Base-by-base conservation (phyloP, 2,797 vertebrate species). In the Cyprinodon diabolis region DNA sequence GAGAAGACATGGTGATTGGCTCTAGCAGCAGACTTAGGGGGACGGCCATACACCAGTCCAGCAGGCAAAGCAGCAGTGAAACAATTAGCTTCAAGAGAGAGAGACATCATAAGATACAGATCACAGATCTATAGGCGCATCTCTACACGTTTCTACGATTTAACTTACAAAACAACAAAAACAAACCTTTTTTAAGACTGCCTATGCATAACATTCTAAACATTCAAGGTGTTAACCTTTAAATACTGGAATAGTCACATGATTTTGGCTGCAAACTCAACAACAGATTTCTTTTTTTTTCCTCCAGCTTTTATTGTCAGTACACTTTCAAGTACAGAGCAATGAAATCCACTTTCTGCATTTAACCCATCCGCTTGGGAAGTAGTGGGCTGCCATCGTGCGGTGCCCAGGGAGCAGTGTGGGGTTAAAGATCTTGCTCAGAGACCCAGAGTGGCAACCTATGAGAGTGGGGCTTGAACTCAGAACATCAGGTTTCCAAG, bases 21-120 rank as follows among this genome's bases (percentile, higher is more conserved):
- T 97, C 96, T 86, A 99, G 93, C 30, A 99, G 93, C 79, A 95
- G 89, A 75, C 90, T 96, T 87, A 98, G 75, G 0, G 98, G 97
- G 70, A 99, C 90, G 0, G 96, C 95, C 97, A 99, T 99, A 89
- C 97, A 99, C 98, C 98, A 99, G 88, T 99, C 98, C 96, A 99
- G 89, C 80, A 99, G 89, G 85, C 98, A 99, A 60, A 99, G 96
- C 45, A 99, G 94, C 84, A 99, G 90, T 0, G 98, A 98, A 79
- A 99, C 97, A 87, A 99, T 96, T 84, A 99, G 95, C 98, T 99
- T 86, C 63, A 84, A 85, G 84, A 15, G 55, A 14, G 37, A 74
- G 54, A 48, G 56, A 60, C 12, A 57, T 49, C 0, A 1, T 77
- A 66, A 69, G 49, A 71, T 21, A 68, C 68, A 43, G 40, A 43